A percentile compares a stretch with the other conserved stretches of the same genome.
phyloP scores from a whole-genome alignment of 2,797 vertebrate genomes.

The Pitangus sulphuratus region DNA sequence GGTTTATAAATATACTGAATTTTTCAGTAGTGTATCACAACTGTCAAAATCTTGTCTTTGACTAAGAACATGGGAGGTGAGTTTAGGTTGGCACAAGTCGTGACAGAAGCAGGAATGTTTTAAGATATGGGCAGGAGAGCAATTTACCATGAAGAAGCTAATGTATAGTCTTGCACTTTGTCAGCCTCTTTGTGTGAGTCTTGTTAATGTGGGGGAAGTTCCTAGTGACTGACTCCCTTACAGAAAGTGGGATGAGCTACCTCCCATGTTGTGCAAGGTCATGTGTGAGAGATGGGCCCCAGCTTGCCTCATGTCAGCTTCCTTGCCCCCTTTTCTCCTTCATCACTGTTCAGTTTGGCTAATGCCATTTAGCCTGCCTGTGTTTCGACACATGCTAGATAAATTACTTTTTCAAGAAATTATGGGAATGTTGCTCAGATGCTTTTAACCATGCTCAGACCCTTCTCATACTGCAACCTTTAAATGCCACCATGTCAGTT shows the following conservation, averaged over 20 bases:
- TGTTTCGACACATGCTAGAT: background rate
- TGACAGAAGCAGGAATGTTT: background rate
- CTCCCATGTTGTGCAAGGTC: background rate
- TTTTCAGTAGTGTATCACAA: background rate
- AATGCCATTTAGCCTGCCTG: background rate
- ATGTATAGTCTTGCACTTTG: background rate
- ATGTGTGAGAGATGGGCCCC: background rate
- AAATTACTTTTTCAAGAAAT: background rate
- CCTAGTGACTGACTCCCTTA: background rate
- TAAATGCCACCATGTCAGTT: background rate
- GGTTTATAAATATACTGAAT: background rate
- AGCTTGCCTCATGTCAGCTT: background rate
- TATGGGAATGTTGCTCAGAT: background rate
- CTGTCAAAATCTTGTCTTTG: background rate
- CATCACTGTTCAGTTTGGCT: accelerated
- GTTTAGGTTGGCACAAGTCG: background rate
- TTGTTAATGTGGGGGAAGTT: background rate
- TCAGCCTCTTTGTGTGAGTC: background rate
- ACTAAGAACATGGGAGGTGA: background rate
- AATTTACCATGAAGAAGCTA: background rate
- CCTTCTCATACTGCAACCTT: background rate
- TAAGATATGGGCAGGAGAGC: background rate
- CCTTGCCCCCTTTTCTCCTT: background rate
- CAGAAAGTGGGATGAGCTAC: background rate
- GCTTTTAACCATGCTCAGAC: background rate